These are phyloP conservation scores for Drosophila mettleri DNA, from an alignment of 2,888 invertebrate species.

Conservation along the genomic window DNA sequence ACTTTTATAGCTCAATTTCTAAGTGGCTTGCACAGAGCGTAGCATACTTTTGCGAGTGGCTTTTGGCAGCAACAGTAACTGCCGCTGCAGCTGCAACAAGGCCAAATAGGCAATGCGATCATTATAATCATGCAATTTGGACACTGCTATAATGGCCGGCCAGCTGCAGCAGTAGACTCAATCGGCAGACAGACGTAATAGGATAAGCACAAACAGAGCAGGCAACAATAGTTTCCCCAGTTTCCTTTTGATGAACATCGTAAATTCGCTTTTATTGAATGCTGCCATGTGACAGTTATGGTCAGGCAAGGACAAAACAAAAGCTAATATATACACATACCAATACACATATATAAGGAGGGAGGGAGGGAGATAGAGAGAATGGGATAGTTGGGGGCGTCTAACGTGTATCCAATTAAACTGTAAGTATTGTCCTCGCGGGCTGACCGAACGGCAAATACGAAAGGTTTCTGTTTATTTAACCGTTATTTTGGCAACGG, in stretches of 20 bases:
- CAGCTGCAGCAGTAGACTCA: slow-evolving; percentile 22
- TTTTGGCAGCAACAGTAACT: slow-evolving; percentile 42
- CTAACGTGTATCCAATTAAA: slow-evolving; percentile 10
- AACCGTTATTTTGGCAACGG: slow-evolving; percentile 34
- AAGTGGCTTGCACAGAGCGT: slow-evolving; percentile 10
- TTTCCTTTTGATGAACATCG: slow-evolving; percentile 47
- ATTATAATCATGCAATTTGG: slow-evolving; percentile 65
- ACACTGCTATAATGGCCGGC: slow-evolving; percentile 25
- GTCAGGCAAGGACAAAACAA: slow-evolving; percentile 21
- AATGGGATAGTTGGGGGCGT: slow-evolving; percentile 1
- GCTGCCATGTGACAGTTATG: slow-evolving; percentile 40
- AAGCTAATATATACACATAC: background rate
- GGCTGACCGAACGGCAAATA: slow-evolving; percentile 2
- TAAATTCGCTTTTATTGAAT: slow-evolving; percentile 61
- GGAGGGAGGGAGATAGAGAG: background rate
- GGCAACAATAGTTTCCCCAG: slow-evolving; percentile 52
- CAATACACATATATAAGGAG: background rate
- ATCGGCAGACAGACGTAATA: slow-evolving; percentile 22
- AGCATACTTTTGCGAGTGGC: slow-evolving; percentile 20
- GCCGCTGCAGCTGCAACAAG: slow-evolving; percentile 51
- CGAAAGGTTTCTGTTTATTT: slow-evolving; percentile 27
- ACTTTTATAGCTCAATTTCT: background rate
- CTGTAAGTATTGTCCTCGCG: background rate
- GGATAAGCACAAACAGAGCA: slow-evolving; percentile 23
- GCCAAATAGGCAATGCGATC: slow-evolving; percentile 47